Evolutionary conservation across 2,888 invertebrate genomes (phyloP).

Genomic region (Napeogenes inachia): DNA sequence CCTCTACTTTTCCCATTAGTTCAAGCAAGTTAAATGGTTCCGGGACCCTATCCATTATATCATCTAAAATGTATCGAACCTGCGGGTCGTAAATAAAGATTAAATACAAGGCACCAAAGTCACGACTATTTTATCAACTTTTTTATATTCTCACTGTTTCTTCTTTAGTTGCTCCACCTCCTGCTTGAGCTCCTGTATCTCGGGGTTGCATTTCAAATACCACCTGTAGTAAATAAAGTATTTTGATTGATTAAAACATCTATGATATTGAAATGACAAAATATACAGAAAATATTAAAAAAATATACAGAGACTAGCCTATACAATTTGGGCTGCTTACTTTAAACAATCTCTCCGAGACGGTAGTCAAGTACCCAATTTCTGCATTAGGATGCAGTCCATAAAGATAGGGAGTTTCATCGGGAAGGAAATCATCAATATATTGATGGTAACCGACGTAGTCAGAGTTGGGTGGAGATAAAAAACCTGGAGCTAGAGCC

Average conservation of each 20-base stretch:
- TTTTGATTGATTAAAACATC: too few species aligned
- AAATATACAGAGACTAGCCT: neutral
- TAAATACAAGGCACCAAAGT: neutral
- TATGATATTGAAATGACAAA: neutral
- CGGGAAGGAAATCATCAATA: slow-evolving; percentile 90
- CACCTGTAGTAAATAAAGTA: slow-evolving; percentile 41
- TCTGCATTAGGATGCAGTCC: slow-evolving; percentile 97
- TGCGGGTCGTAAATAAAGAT: slow-evolving; percentile 39
- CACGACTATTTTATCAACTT: too few species aligned
- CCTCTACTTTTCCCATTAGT: slow-evolving; percentile 90
- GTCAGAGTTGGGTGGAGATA: slow-evolving; percentile 92
- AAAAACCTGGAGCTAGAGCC: slow-evolving; percentile 88
- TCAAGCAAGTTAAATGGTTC: slow-evolving; percentile 92
- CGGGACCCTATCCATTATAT: slow-evolving; percentile 91
- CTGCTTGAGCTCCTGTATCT: slow-evolving; percentile 84
- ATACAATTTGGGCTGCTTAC: slow-evolving; percentile 32
- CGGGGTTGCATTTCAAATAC: slow-evolving; percentile 93
- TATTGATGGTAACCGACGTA: slow-evolving; percentile 91
- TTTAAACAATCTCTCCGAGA: slow-evolving; percentile 89
- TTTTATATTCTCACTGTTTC: slow-evolving; percentile 79
- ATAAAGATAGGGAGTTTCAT: slow-evolving; percentile 93
- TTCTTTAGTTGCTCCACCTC: slow-evolving; percentile 85
- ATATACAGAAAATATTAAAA: neutral
- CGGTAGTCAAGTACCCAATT: slow-evolving; percentile 93
- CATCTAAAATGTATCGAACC: slow-evolving; percentile 87